phyloP scores from a whole-genome alignment of 2,888 invertebrate genomes.

The Cosmopolites sordidus region DNA sequence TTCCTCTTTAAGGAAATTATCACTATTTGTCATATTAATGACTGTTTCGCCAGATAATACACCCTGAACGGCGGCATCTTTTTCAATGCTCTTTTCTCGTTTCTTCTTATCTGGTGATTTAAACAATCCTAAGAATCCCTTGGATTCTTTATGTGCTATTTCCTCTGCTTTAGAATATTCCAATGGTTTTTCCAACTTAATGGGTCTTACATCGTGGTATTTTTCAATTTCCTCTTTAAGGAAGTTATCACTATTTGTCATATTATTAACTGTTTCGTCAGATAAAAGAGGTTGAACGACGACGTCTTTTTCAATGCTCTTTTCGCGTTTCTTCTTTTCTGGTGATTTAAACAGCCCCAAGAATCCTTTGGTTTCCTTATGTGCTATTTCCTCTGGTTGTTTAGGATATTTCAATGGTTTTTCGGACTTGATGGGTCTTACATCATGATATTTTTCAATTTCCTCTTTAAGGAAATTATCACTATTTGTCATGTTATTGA shows the following conservation, averaged over 20 bases:
- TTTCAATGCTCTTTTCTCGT: conserved; percentile 11
- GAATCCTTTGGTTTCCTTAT: conserved; percentile 15
- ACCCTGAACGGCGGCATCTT: background rate
- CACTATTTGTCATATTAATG: conserved; percentile 29
- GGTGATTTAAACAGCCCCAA: conserved; percentile 17
- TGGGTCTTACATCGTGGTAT: conserved; percentile 28
- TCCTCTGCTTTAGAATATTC: conserved; percentile 16
- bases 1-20: conserved; percentile 32
- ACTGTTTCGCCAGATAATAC: conserved; percentile 9
- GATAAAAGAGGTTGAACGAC: too few species aligned
- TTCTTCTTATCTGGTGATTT: conserved; percentile 3
- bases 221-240: conserved; percentile 19
- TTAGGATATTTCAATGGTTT: background rate
- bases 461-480: conserved; percentile 24
- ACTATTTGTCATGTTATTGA: conserved; percentile 23
- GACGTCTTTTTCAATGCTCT: conserved; percentile 7
- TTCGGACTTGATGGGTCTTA: conserved; percentile 10
- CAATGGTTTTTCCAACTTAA: too few species aligned
- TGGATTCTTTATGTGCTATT: conserved; percentile 23
- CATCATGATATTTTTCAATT: conserved; percentile 21
- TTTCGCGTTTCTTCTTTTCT: conserved; percentile 6
- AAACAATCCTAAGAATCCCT: conserved; percentile 17
- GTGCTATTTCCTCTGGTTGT: conserved; percentile 11
- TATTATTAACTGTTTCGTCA: background rate
- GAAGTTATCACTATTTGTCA: conserved; percentile 11